These are phyloP conservation scores for Margarornis squamiger DNA, from an alignment of 2,797 vertebrate species.

Conservation along the genomic window DNA sequence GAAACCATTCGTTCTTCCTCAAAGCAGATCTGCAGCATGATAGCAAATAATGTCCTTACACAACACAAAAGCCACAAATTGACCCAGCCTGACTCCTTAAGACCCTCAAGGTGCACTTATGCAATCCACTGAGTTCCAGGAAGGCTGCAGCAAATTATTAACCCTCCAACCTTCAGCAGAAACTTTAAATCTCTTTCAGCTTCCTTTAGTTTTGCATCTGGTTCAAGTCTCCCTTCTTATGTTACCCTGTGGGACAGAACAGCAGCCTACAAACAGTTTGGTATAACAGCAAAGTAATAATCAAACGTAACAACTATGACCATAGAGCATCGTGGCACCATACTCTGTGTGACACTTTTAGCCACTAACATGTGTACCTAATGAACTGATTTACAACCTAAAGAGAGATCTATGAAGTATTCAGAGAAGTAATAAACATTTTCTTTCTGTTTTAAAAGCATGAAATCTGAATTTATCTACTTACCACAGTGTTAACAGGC, in stretches of 20 bases:
- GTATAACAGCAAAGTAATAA: not conserved
- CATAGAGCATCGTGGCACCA: not conserved
- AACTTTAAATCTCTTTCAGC: not conserved
- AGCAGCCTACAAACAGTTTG: not conserved
- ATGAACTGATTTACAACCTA: not conserved
- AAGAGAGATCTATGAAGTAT: not conserved
- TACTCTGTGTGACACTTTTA: not conserved
- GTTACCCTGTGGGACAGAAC: not conserved
- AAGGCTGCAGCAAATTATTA: not conserved
- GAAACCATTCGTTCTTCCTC: not conserved
- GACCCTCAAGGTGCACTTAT: not conserved
- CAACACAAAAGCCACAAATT: not conserved
- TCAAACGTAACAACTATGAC: not conserved
- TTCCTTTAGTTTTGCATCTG: not conserved
- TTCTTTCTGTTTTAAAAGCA: not conserved
- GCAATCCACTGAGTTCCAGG: not conserved
- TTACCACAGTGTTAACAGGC: constrained; percentile 82
- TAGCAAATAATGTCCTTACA: not conserved
- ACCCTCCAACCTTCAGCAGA: not conserved
- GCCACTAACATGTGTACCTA: not conserved
- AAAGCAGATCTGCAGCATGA: not conserved
- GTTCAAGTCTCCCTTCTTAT: not conserved
- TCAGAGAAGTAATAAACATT: not conserved
- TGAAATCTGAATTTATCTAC: constrained; percentile 34
- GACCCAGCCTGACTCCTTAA: not conserved